Evolutionary conservation across 2,113 vertebrate species (phyloP), one percentile per base, ranked within the genome.

Genomic region (Blennius ocellaris): DNA sequence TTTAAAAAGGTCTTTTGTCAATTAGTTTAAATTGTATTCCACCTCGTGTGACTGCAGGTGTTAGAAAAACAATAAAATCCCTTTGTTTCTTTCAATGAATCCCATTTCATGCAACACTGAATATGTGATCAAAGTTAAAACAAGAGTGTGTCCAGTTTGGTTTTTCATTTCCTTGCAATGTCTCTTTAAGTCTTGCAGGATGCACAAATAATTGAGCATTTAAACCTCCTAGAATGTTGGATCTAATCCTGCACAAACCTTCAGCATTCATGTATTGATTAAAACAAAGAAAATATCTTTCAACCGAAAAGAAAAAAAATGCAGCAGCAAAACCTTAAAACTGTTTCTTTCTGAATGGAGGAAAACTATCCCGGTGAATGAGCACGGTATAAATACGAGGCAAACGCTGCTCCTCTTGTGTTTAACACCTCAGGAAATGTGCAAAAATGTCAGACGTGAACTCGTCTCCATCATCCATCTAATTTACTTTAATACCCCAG

Each of bases 301-400:
- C 21, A 48, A 5, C 53, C 3, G 5, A 44, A 10, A 44, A 69
- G n/a, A n/a, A 48, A 51, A 44, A 56, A n/a, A 17, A 40, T 63
- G 68, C 71, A 84, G 79, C 73, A 74, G 52, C 0, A 38, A 47
- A 5, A 55, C 54, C 2, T 41, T 48, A 7, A 38, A 53, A 68
- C 30, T 43, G 30, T 70, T 1, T 12, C 3, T 14, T 9, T 68
- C 12, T 6, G 49, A 0, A n/a, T 7, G 11, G 41, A 8, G 60
- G 74, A 38, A 41, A 48, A 76, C 37, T 10, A 43, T 49, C 11
- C 40, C 2, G 41, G 9, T 44, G 55, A 60, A 55, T 3, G 41
- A 49, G 21, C 3, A 7, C 7, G 1, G 21, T 15, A 38, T 50
- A 55, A 21, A 16, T 30, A 6, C 11, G 16, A n/a, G 8, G 3